Evolutionary conservation across 2,113 vertebrate species (phyloP).

Genomic region (Castor canadensis): DNA sequence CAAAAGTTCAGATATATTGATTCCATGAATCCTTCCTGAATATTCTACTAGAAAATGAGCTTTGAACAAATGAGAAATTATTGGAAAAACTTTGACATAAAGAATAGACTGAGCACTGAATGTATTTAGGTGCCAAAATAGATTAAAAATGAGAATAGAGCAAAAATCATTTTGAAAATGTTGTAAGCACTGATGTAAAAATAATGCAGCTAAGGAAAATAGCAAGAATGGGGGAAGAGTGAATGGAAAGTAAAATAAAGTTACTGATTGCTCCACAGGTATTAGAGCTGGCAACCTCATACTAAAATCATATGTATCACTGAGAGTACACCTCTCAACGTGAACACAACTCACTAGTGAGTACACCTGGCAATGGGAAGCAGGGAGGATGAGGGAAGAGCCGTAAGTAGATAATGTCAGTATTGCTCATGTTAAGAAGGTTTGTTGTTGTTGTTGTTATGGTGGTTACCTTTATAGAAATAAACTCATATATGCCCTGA

Average conservation of each 20-base stretch:
- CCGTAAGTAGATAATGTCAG: neutral
- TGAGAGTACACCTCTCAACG: neutral
- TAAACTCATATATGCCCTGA: too few relatives aligned
- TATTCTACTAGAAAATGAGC: slow-evolving; percentile 13
- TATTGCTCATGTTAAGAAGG: neutral
- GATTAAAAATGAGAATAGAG: neutral
- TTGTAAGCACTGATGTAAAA: neutral
- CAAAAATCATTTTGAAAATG: neutral
- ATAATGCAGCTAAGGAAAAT: neutral
- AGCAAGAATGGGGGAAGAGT: neutral
- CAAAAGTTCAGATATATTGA: neutral
- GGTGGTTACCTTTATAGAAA: too few relatives aligned
- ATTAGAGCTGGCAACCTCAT: neutral
- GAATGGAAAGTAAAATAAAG: neutral
- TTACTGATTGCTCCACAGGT: neutral
- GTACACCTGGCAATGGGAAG: neutral
- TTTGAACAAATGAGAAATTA: neutral
- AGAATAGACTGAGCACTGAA: neutral
- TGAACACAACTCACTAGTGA: neutral
- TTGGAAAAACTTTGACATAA: slow-evolving; percentile 21
- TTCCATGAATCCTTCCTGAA: neutral
- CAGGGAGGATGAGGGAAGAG: neutral
- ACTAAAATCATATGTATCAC: too few relatives aligned
- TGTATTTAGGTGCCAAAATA: slow-evolving; percentile 1
- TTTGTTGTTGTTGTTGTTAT: too few relatives aligned